Conservation (phyloP, 2,888 invertebrate species). For the Lysandra coridon region DNA sequence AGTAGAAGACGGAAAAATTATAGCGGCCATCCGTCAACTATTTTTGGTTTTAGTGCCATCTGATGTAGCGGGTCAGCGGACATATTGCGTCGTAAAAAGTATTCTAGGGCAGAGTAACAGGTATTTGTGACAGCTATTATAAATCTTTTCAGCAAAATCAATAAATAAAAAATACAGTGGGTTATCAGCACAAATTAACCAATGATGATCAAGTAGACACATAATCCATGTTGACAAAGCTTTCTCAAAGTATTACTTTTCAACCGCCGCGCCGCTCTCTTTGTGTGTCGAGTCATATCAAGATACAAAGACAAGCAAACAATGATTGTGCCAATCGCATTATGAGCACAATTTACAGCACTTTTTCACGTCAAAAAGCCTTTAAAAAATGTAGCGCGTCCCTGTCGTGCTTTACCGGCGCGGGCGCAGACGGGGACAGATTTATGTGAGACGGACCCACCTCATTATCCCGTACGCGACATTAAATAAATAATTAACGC, state of each 20-base stretch:
- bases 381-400: background rate
- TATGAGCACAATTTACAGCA: too few relatives aligned
- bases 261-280: too few relatives aligned
- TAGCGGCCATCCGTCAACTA: background rate
- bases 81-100: background rate
- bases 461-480: constrained; percentile 51
- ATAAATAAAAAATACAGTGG: background rate
- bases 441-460: constrained; percentile 64
- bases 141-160: background rate
- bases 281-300: too few relatives aligned
- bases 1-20: background rate
- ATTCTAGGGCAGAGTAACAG: background rate
- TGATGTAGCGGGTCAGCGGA: background rate
- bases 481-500: constrained; percentile 74
- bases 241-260: background rate
- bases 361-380: too few relatives aligned
- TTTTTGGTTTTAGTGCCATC: constrained; percentile 11
- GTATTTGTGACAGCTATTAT: background rate
- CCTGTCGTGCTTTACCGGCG: constrained; percentile 54
- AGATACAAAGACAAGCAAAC: too few relatives aligned
- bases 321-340: too few relatives aligned
- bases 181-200: background rate
- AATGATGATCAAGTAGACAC: background rate
- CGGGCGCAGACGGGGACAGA: constrained; percentile 60
- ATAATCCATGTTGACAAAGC: background rate